Evolutionary conservation across 2,888 invertebrate genomes (phyloP), one percentile per base, ranked within the genome.

Genomic region (Spodoptera picta): DNA sequence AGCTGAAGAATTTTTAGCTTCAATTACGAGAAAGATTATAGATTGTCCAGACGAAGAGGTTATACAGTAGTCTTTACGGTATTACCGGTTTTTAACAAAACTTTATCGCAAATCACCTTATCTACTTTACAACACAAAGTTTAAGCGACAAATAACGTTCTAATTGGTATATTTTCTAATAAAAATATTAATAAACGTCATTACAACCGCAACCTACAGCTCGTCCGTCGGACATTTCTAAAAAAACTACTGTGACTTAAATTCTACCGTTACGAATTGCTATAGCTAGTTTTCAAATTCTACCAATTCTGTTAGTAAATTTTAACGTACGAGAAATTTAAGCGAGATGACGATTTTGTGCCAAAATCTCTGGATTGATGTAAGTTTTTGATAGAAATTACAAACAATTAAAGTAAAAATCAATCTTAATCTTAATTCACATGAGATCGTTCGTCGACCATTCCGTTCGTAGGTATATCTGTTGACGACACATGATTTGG

Each of bases 21-120:
- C 73, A 86, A 83, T 84, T 86, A 87, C 84, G 82, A 86, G 82
- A 83, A 82, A 81, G 82, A 84, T 82, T 83, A 82, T 71, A 79
- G 79, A 85, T 87, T 85, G 83, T 75, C 72, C 74, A 81, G 73
- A 81, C 82, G 81, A 79, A 83, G 83, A 91, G 92, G 92, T 92
- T 92, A 92, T 85, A 74, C 65, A 63, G 46, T 64, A 72, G 69
- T 79, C 54, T 53, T 56, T 57, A 12, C 31, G 66, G 65, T 24
- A 23, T 49, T 61, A 69, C 58, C 69, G 61, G 65, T 66, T 50
- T 68, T 62, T n/a, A 58, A 54, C 45, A 4, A 41, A 52, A 55
- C 45, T 60, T 52, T 19, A 44, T 45, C 36, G 47, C 11, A 3
- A 42, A 61, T 36, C 45, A n/a, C 11, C 14, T 44, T 48, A 50